Evolutionary conservation across 1,140 invertebrate genomes (phyloP).

Genomic region (Ostrea edulis): DNA sequence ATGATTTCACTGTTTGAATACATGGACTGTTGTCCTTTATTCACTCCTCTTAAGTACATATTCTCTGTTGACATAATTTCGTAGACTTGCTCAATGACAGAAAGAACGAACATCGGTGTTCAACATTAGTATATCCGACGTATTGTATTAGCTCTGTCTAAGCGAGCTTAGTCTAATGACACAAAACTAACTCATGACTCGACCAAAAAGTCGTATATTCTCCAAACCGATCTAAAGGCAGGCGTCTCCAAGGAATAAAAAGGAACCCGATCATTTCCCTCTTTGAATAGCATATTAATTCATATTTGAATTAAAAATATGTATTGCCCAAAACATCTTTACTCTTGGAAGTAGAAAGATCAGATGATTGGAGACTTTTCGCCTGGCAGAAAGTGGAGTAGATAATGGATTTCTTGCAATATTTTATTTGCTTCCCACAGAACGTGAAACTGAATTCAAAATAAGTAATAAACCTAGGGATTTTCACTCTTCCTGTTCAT

Average conservation of each 20-base stretch:
- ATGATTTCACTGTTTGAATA: no score
- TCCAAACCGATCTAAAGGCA: no score
- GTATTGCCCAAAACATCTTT: neutral
- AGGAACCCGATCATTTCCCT: neutral
- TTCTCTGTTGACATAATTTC: no score
- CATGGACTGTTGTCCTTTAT: no score
- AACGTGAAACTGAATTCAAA: slow-evolving; percentile 1
- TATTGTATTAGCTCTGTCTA: no score
- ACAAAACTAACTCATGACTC: no score
- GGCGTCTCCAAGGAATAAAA: neutral
- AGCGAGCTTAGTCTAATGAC: no score
- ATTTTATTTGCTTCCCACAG: neutral
- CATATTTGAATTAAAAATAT: neutral
- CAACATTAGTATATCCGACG: no score
- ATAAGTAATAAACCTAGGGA: slow-evolving; percentile 1
- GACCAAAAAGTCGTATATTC: no score
- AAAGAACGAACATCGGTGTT: no score
- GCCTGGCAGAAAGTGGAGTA: neutral
- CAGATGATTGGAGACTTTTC: neutral
- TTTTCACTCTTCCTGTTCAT: slow-evolving; percentile 3
- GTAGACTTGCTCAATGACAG: no score
- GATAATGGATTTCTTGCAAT: neutral
- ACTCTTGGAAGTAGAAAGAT: neutral
- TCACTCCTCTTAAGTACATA: no score
- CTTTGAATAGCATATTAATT: neutral